phyloP scores from a whole-genome alignment of 1,140 invertebrate species.

The Bombus pascuorum region DNA sequence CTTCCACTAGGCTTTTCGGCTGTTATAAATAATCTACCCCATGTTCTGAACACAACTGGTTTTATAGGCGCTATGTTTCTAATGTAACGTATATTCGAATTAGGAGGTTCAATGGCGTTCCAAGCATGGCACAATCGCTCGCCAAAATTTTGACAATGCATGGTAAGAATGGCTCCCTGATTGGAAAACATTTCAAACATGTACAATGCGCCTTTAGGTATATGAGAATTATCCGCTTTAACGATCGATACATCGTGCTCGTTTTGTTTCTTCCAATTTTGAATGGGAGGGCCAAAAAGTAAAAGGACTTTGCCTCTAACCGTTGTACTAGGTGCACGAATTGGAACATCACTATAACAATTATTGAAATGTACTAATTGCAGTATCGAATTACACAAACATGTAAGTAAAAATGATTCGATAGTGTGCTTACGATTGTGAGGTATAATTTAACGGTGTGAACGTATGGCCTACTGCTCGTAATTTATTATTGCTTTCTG shows the following conservation, averaged over 20 bases:
- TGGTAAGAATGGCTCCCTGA: constrained; percentile 78
- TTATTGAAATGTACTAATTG: constrained; percentile 19
- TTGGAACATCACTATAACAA: constrained; percentile 66
- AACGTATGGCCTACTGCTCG: constrained; percentile 42
- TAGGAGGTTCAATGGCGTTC: constrained; percentile 44
- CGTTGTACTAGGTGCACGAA: constrained; percentile 42
- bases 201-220: constrained; percentile 71
- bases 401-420: background rate
- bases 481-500: constrained; percentile 44
- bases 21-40: constrained; percentile 80
- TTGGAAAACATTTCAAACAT: constrained; percentile 85
- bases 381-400: background rate
- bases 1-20: constrained; percentile 2
- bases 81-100: constrained; percentile 62
- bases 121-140: constrained; percentile 64
- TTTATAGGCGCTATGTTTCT: constrained; percentile 60
- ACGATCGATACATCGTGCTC: constrained; percentile 48
- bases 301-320: constrained; percentile 68
- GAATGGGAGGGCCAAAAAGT: constrained; percentile 64
- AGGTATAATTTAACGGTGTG: constrained; percentile 33
- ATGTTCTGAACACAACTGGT: constrained; percentile 82
- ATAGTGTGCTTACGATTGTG: constrained; percentile 57
- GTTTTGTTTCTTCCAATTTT: constrained; percentile 66
- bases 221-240: constrained; percentile 65
- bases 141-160: constrained; percentile 79